Conservation (phyloP, 2,888 invertebrate genomes). For the Cheiracanthium punctorium region DNA sequence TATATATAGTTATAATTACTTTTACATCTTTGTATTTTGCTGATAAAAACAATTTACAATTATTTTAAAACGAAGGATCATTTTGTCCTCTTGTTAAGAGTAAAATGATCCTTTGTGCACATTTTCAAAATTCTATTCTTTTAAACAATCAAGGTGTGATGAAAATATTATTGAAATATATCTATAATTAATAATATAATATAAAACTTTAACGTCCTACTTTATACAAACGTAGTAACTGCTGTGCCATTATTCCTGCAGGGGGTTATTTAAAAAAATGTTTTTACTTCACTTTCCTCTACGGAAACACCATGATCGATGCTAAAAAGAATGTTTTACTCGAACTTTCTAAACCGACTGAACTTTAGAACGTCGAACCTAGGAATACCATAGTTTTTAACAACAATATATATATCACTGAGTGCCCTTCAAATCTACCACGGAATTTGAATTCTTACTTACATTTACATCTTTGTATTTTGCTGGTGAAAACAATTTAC, state of each 20-base stretch:
- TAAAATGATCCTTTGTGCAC: too few relatives aligned
- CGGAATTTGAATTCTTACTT: constrained; percentile 50
- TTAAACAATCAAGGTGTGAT: too few relatives aligned
- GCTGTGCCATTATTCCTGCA: constrained; percentile 38
- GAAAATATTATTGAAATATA: too few relatives aligned
- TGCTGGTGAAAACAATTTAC: too few relatives aligned
- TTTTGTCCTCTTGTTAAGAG: too few relatives aligned
- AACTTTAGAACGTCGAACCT: constrained; percentile 46
- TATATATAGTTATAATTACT: too few relatives aligned
- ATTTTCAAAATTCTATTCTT: too few relatives aligned
- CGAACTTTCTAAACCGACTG: constrained; percentile 48
- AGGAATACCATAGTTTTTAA: not conserved
- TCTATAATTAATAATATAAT: too few relatives aligned
- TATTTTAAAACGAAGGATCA: too few relatives aligned
- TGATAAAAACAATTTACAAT: too few relatives aligned
- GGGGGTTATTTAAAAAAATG: constrained; percentile 11
- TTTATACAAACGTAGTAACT: constrained; percentile 42
- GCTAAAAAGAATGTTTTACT: constrained; percentile 66
- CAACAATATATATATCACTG: not conserved
- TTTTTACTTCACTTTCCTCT: constrained; percentile 8
- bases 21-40: too few relatives aligned
- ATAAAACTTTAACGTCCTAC: constrained; percentile 35
- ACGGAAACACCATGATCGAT: constrained; percentile 56
- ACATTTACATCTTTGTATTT: constrained; percentile 18
- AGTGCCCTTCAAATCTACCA: not conserved